Conservation (phyloP, 2,888 invertebrate genomes). For the Chaetogeoica ovagalla region DNA sequence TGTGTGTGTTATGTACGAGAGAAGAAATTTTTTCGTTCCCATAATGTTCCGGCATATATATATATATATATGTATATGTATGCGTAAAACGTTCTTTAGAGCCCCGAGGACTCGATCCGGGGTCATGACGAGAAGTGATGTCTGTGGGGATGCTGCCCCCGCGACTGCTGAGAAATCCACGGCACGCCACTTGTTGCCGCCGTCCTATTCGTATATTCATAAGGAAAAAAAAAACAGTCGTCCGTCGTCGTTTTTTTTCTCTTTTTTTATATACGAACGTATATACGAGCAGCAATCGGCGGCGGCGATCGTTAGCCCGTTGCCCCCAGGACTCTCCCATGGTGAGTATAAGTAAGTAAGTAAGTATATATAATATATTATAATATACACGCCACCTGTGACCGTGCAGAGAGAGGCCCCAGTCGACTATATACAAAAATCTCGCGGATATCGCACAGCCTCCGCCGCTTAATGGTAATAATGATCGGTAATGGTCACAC, state of each 20-base stretch:
- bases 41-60: conserved; percentile 34
- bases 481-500: conserved; percentile 45
- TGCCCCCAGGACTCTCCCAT: conserved; percentile 50
- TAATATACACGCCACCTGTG: background rate
- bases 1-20: no score
- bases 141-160: background rate
- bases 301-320: conserved; percentile 42
- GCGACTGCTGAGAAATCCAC: conserved; percentile 52
- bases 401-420: background rate
- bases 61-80: no score
- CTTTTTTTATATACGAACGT: background rate
- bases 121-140: conserved; percentile 22
- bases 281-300: background rate
- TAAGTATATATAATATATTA: no score
- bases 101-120: conserved; percentile 26
- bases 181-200: conserved; percentile 50
- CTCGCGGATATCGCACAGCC: background rate
- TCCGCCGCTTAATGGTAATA: conserved; percentile 37
- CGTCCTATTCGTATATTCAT: background rate
- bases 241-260: background rate
- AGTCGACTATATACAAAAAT: conserved; percentile 24
- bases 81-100: background rate
- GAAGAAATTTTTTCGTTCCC: conserved; percentile 33
- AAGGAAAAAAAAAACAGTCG: background rate
- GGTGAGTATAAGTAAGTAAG: background rate